Evolutionary conservation across 2,113 vertebrate genomes (phyloP).

Genomic region (Syngnathus scovelli): DNA sequence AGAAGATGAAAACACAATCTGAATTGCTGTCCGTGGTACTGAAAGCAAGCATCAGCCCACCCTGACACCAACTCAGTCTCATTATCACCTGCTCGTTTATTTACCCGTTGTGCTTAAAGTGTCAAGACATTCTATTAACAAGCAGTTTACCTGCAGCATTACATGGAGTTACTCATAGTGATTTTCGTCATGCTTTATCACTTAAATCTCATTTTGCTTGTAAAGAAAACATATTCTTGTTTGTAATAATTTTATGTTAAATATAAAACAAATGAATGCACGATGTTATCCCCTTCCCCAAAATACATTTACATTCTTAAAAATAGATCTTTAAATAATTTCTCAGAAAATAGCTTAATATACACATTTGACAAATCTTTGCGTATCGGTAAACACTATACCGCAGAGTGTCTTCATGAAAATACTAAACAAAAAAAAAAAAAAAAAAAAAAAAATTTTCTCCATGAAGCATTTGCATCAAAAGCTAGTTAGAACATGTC

Average conservation of each 20-base stretch:
- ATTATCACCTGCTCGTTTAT: no score
- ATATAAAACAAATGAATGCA: constrained; percentile 45
- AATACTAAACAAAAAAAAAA: not conserved
- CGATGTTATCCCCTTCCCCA: constrained; percentile 29
- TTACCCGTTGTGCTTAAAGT: not conserved
- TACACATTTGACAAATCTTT: constrained; percentile 69
- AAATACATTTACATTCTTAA: constrained; percentile 65
- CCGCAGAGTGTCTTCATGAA: constrained; percentile 25
- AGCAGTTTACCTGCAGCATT: no score
- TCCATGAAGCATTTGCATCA: constrained; percentile 39
- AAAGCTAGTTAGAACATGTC: not conserved
- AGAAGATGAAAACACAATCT: constrained; percentile 23
- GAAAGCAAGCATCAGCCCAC: constrained; percentile 62
- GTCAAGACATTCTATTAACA: not conserved
- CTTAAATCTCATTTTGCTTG: not conserved
- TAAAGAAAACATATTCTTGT: constrained; percentile 36
- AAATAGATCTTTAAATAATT: constrained; percentile 81
- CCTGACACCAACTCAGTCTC: constrained; percentile 37
- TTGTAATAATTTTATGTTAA: constrained; percentile 53
- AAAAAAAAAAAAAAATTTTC: constrained; percentile 25
- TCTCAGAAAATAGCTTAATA: constrained; percentile 71
- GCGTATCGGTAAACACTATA: constrained; percentile 44
- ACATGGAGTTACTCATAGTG: not conserved
- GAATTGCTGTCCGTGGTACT: constrained; percentile 74
- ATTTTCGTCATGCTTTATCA: not conserved